These are phyloP conservation scores for Tetranychus truncatus DNA, from an alignment of 2,888 invertebrate genomes.

Conservation along the genomic window DNA sequence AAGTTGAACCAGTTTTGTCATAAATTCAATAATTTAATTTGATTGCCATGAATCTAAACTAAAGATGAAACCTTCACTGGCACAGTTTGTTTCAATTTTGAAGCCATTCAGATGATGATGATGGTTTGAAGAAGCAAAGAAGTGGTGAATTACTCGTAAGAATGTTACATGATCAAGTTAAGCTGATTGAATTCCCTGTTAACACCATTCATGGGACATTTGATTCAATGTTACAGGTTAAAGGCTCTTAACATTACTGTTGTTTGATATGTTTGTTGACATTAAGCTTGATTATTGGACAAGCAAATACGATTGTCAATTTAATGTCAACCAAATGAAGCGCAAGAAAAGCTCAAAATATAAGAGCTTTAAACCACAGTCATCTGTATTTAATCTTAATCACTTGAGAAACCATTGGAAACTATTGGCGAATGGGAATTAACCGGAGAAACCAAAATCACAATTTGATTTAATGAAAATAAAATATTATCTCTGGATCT, in stretches of 20 bases:
- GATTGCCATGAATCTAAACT: no score
- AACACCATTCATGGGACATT: not conserved
- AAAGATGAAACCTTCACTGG: no score
- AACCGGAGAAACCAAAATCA: no score
- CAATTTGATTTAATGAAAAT: no score
- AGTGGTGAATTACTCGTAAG: no score
- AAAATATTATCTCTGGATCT: no score
- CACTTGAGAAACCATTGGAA: not conserved
- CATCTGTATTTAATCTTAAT: not conserved
- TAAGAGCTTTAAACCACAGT: not conserved
- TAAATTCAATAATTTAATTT: no score
- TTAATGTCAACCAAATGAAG: not conserved
- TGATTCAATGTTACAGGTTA: not conserved
- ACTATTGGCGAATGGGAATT: no score
- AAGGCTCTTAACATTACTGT: not conserved
- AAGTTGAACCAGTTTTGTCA: no score
- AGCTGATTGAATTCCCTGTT: not conserved
- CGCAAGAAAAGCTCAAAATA: not conserved
- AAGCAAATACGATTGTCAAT: not conserved
- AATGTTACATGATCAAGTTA: not conserved
- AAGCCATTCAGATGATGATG: no score
- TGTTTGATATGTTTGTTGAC: not conserved
- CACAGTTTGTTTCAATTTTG: no score
- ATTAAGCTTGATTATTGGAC: not conserved
- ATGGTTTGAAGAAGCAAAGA: no score